Percentiles rank a stretch among this genome's conserved stretches.
Conservation (phyloP, 2,113 vertebrate genomes). For the Elephantulus edwardii region DNA sequence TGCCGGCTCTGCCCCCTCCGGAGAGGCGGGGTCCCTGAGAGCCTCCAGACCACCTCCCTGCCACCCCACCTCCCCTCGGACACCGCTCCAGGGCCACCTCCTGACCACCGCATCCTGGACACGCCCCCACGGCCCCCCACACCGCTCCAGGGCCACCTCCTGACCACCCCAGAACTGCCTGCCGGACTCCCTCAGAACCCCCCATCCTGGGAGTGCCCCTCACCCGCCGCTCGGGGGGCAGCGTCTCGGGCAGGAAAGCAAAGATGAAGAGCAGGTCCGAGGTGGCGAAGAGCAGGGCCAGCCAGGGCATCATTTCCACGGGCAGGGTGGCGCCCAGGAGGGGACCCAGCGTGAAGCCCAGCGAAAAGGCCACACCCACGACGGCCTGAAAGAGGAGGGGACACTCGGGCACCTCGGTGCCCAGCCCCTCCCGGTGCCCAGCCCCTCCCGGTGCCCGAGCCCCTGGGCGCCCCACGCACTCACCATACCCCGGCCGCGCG, state of each 20-base stretch:
- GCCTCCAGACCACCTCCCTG: no score
- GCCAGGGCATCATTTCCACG: slow-evolving; percentile 85
- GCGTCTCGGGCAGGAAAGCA: slow-evolving; percentile 92
- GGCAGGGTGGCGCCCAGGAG: slow-evolving; percentile 94
- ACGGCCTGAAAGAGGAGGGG: slow-evolving; percentile 86
- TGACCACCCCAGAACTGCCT: background rate
- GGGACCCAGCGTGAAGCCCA: slow-evolving; percentile 96
- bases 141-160: background rate
- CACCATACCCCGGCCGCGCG: slow-evolving; percentile 96
- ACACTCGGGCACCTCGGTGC: no score
- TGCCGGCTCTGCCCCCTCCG: no score
- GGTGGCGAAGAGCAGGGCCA: slow-evolving; percentile 88
- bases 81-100: no score
- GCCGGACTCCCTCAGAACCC: no score
- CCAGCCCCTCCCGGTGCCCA: background rate
- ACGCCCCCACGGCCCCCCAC: no score
- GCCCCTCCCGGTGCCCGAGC: fast-evolving
- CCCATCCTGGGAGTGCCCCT: background rate
- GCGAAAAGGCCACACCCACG: slow-evolving; percentile 95
- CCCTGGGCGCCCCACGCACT: background rate
- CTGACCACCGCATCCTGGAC: no score
- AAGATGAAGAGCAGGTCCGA: slow-evolving; percentile 91
- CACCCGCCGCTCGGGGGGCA: slow-evolving; percentile 90
- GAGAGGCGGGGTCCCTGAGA: background rate
- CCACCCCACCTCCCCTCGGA: no score